Evolutionary conservation across 2,888 invertebrate species (phyloP), one percentile per base, ranked within the genome.

Genomic region (Craniophora ligustri): DNA sequence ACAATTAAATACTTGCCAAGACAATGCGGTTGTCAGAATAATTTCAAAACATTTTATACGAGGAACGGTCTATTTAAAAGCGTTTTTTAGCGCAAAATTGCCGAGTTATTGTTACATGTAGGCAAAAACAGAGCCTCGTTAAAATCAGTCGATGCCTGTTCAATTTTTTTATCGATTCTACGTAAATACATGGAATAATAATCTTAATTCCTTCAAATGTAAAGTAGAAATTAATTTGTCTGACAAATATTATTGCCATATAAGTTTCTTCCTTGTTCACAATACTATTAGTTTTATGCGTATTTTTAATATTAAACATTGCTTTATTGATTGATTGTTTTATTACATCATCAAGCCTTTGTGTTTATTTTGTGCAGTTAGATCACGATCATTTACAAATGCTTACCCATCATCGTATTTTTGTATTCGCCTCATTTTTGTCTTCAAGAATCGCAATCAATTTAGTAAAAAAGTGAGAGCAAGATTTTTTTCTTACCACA

Each of bases 41-140:
- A 53, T 76, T 76, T 72, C 63, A 60, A 74, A 75, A 71, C 60
- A 77, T 78, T 82, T 83, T 81, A 55, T 66, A 32, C 45, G 57
- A 68, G 70, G 73, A 84, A 80, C 81, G 79, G 79, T 82, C 74
- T 74, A 64, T 75, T 83, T 75, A 62, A 46, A 76, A 57, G 54
- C 66, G 60, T 59, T 78, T 75, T 81, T 79, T 75, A 71, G 58
- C 51, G 58, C 51, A 69, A 74, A 75, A 69, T 72, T 73, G 53
- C 65, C 46, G 38, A 66, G 68, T 75, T 70, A 70, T 79, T 68
- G 74, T 77, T 81, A 72, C 72, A 71, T 68, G 53, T 55, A 36
- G 54, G 68, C 74, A 77, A 78, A 81, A 81, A 81, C 71, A 60
- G 49, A 57, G 48, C 55, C 51, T 45, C 64, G 61, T 77, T 78